phyloP scores from a whole-genome alignment of 2,797 vertebrate species.

The Falco novaeseelandiae region DNA sequence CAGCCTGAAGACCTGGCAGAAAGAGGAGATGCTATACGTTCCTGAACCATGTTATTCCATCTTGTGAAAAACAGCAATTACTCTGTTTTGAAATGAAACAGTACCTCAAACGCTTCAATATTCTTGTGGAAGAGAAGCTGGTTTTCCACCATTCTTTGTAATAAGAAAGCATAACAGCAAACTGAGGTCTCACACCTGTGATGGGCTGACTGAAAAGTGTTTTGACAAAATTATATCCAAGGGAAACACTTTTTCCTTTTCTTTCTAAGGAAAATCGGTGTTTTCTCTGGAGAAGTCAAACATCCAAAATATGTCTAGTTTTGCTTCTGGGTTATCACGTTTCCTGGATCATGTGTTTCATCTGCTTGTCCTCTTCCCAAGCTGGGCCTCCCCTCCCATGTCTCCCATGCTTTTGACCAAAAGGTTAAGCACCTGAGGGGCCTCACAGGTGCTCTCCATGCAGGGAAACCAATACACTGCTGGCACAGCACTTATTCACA shows the following conservation, averaged over 20 bases:
- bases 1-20: background rate
- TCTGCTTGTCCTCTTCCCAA: background rate
- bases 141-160: background rate
- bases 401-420: background rate
- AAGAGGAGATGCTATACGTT: background rate
- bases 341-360: background rate
- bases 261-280: background rate
- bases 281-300: background rate
- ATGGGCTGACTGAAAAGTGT: background rate
- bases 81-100: background rate
- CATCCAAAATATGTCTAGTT: background rate
- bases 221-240: background rate
- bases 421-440: background rate
- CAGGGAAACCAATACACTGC: background rate
- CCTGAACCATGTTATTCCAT: background rate
- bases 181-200: background rate
- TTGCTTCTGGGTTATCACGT: background rate
- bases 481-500: background rate
- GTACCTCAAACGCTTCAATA: background rate
- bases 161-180: background rate
- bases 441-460: background rate
- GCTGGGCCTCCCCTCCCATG: background rate
- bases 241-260: background rate
- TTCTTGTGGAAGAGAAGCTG: background rate
- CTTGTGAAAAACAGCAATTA: background rate